Percentiles rank a stretch among this genome's conserved stretches.
phyloP scores from a whole-genome alignment of 1,140 invertebrate genomes.

The Drosophila sp. region DNA sequence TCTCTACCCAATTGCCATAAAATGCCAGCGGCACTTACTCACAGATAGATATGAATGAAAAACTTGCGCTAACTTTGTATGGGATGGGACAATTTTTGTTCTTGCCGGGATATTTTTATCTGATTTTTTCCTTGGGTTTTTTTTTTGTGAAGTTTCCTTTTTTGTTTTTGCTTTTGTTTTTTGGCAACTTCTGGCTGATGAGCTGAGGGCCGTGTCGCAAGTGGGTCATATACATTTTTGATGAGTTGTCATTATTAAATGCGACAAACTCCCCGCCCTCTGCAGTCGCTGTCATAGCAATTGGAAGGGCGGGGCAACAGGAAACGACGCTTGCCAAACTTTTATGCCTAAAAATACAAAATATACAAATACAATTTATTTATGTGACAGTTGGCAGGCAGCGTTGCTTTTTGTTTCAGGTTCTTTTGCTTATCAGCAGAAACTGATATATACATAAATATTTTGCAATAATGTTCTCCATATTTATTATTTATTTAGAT shows the following conservation, averaged over 20 bases:
- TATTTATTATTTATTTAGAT: slow-evolving; percentile 56
- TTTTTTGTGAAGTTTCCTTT: slow-evolving; percentile 31
- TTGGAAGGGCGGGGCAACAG: slow-evolving; percentile 27
- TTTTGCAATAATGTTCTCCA: not conserved
- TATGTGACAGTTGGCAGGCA: slow-evolving; percentile 71
- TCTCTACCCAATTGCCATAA: slow-evolving; percentile 69
- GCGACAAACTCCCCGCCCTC: slow-evolving; percentile 42
- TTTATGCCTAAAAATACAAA: slow-evolving; percentile 56
- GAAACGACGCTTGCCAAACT: slow-evolving; percentile 44
- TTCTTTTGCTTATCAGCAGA: slow-evolving; percentile 49
- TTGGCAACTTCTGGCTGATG: slow-evolving; percentile 59
- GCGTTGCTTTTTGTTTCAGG: slow-evolving; percentile 45
- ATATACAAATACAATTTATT: slow-evolving; percentile 73
- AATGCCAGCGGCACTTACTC: slow-evolving; percentile 61
- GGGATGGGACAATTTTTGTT: slow-evolving; percentile 40
- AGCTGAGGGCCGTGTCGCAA: slow-evolving; percentile 55
- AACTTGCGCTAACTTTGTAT: slow-evolving; percentile 61
- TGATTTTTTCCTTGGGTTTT: slow-evolving; percentile 26
- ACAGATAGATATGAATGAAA: slow-evolving; percentile 31
- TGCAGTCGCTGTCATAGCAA: slow-evolving; percentile 38
- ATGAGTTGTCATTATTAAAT: slow-evolving; percentile 83
- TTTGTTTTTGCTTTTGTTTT: slow-evolving; percentile 44
- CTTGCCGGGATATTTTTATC: slow-evolving; percentile 39
- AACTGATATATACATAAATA: slow-evolving; percentile 27
- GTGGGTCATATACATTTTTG: slow-evolving; percentile 83